Conservation (phyloP, 2,888 invertebrate species). For the Drosophila falleni region DNA sequence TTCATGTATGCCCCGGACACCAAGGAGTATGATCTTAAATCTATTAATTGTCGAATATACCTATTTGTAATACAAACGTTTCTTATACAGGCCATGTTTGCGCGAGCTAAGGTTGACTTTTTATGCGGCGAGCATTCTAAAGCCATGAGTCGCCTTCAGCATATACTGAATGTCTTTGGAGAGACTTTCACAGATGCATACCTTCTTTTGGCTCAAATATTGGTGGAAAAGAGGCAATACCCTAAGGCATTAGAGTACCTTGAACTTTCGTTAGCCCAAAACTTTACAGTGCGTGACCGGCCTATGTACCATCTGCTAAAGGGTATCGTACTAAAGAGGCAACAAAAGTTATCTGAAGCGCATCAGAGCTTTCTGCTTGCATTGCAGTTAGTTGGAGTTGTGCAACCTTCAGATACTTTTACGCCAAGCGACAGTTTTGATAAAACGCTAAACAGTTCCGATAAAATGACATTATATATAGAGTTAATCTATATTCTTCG, state of each 20-base stretch:
- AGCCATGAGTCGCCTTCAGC: slow-evolving; percentile 90
- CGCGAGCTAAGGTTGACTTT: slow-evolving; percentile 92
- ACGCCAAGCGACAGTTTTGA: slow-evolving; percentile 28
- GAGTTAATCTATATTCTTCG: slow-evolving; percentile 90
- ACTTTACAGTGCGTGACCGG: slow-evolving; percentile 96
- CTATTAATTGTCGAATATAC: background rate
- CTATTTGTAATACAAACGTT: background rate
- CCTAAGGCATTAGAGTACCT: slow-evolving; percentile 93
- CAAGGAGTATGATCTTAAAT: slow-evolving; percentile 36
- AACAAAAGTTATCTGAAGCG: slow-evolving; percentile 90
- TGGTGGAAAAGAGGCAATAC: slow-evolving; percentile 89
- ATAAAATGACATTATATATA: slow-evolving; percentile 94
- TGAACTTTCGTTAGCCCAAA: slow-evolving; percentile 95
- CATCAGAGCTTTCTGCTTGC: slow-evolving; percentile 91
- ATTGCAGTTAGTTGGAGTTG: slow-evolving; percentile 88
- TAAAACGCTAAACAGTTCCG: slow-evolving; percentile 87
- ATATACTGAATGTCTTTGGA: slow-evolving; percentile 90
- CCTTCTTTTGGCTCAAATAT: slow-evolving; percentile 94
- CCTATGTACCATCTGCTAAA: slow-evolving; percentile 95
- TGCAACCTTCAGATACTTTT: slow-evolving; percentile 31
- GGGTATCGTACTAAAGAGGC: slow-evolving; percentile 92
- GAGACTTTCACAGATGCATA: slow-evolving; percentile 93
- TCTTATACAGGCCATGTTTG: slow-evolving; percentile 88
- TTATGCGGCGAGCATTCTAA: slow-evolving; percentile 91
- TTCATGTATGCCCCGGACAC: slow-evolving; percentile 93